These are phyloP conservation scores for Synanceia verrucosa DNA, from an alignment of 2,797 vertebrate genomes.

Conservation along the genomic window DNA sequence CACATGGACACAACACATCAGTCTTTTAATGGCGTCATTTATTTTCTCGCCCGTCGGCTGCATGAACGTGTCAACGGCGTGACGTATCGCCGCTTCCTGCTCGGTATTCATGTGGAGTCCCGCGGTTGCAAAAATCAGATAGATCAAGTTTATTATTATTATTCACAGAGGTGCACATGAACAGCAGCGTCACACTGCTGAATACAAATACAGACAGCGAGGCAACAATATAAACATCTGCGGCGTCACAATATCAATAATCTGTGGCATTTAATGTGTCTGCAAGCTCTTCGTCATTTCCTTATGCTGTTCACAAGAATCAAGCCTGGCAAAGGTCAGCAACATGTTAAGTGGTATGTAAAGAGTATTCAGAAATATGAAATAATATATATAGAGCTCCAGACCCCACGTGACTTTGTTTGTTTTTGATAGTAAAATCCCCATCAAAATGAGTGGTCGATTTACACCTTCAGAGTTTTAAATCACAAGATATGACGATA, in stretches of 20 bases:
- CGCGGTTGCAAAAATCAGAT: conserved; percentile 50
- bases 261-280: conserved; percentile 1
- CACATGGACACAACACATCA: conserved; percentile 39
- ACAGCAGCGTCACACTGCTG: conserved; percentile 25
- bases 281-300: conserved; percentile 6
- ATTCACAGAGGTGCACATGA: conserved; percentile 25
- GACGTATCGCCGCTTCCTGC: conserved; percentile 43
- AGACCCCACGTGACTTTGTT: no score
- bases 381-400: no score
- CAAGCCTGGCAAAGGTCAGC: no score
- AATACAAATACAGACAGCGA: conserved; percentile 11
- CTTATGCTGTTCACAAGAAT: no score
- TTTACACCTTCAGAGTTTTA: no score
- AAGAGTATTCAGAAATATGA: no score
- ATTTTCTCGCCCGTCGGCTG: conserved; percentile 27
- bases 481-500: no score
- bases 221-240: conserved; percentile 17
- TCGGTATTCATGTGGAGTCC: conserved; percentile 24
- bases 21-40: conserved; percentile 55
- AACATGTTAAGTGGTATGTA: no score
- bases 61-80: conserved; percentile 22
- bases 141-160: conserved; percentile 53
- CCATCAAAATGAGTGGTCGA: no score
- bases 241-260: conserved; percentile 9
- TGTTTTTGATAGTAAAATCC: no score